Percentiles rank a stretch among this genome's conserved stretches.
Conservation (phyloP, 2,888 invertebrate species). For the Cremastinae sp. region DNA sequence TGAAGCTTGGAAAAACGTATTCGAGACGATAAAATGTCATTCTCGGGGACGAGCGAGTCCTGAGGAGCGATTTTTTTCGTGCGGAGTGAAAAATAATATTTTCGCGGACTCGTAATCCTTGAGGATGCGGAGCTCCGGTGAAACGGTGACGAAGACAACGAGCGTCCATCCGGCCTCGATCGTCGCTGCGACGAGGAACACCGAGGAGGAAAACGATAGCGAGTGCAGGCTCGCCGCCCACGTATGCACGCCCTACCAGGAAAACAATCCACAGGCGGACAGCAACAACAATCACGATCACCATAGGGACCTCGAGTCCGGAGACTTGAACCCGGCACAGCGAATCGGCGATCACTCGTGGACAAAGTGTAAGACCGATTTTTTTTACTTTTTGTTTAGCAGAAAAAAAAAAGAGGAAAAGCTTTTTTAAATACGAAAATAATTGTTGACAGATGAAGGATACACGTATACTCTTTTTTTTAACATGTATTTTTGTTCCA, state of each 20-base stretch:
- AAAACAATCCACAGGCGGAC: constrained; percentile 73
- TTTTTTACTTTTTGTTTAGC: neutral
- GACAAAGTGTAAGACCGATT: constrained; percentile 77
- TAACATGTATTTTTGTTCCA: no score
- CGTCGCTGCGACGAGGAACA: constrained; percentile 23
- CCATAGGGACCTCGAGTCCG: constrained; percentile 74
- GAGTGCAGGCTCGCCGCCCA: constrained; percentile 59
- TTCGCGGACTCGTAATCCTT: neutral
- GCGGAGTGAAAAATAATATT: neutral
- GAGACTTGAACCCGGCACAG: constrained; percentile 67
- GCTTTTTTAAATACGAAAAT: no score
- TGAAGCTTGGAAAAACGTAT: no score
- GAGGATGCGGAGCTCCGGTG: constrained; percentile 65
- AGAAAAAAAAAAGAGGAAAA: constrained; percentile 17
- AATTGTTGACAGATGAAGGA: no score
- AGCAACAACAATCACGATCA: constrained; percentile 78
- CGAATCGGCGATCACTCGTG: constrained; percentile 74
- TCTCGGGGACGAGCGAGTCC: no score
- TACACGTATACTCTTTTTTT: no score
- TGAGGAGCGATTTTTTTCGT: neutral
- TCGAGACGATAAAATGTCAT: no score
- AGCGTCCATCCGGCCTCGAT: constrained; percentile 47
- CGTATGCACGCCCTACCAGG: constrained; percentile 60
- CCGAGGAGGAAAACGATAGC: constrained; percentile 55
- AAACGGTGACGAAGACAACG: constrained; percentile 60